These are phyloP conservation scores for Muricea muricata DNA, from an alignment of 92 coral and sea anemone species.

Conservation along the genomic window DNA sequence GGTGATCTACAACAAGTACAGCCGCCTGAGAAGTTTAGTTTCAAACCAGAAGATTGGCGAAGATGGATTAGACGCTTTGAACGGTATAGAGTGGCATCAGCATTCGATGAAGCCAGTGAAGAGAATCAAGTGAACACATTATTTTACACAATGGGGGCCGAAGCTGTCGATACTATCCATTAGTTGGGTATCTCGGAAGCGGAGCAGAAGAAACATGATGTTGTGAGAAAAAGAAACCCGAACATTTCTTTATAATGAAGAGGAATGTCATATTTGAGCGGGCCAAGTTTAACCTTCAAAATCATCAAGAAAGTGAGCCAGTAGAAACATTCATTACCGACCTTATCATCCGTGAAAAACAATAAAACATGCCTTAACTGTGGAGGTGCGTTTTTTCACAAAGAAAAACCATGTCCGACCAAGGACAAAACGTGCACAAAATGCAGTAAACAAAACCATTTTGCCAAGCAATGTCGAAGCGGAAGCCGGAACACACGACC, in stretches of 20 bases:
- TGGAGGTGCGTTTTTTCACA: not conserved
- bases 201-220: too few relatives aligned
- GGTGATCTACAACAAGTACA: too few relatives aligned
- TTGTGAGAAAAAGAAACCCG: too few relatives aligned
- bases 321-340: not conserved
- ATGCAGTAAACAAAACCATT: constrained; percentile 30
- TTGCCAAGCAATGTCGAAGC: constrained; percentile 32
- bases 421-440: constrained; percentile 26
- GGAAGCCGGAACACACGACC: constrained; percentile 12
- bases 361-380: constrained; percentile 4
- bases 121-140: too few relatives aligned
- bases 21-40: too few relatives aligned
- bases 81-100: too few relatives aligned
- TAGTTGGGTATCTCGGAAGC: too few relatives aligned
- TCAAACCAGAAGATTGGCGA: too few relatives aligned
- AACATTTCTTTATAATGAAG: constrained; percentile 30
- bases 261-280: constrained; percentile 60
- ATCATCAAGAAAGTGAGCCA: not conserved
- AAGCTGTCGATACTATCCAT: too few relatives aligned
- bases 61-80: too few relatives aligned
- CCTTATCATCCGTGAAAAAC: not conserved
- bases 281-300: not conserved
- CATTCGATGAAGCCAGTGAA: too few relatives aligned
- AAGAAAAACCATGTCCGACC: constrained; percentile 7
- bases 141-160: too few relatives aligned